Conservation (phyloP, 2,888 invertebrate genomes). For the Drosophila pseudotakahashii region DNA sequence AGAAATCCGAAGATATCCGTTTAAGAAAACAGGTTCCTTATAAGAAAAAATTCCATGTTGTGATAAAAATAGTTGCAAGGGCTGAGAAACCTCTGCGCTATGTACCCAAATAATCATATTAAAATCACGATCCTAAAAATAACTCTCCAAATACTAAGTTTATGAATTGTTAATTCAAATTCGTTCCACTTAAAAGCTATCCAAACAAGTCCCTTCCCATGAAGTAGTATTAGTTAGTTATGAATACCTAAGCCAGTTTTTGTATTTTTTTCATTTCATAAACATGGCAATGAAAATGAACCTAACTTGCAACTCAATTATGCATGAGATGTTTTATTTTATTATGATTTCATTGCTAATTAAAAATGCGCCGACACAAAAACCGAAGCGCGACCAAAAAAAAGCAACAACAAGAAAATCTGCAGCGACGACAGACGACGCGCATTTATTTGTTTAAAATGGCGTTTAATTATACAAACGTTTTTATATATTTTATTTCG, state of each 20-base stretch:
- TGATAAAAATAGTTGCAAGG: too few relatives aligned
- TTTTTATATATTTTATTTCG: conserved; percentile 44
- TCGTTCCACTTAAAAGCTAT: conserved; percentile 13
- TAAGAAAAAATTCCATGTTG: too few relatives aligned
- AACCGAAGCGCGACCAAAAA: conserved; percentile 26
- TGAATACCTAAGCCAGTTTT: conserved; percentile 25
- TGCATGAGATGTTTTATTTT: conserved; percentile 57
- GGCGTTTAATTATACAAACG: conserved; percentile 70
- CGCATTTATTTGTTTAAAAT: conserved; percentile 72
- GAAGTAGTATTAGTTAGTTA: conserved; percentile 10
- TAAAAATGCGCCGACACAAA: conserved; percentile 69
- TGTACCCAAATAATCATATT: conserved; percentile 2
- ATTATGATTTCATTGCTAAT: conserved; percentile 72
- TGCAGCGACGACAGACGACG: conserved; percentile 36
- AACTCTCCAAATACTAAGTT: neutral
- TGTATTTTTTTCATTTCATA: conserved; percentile 12
- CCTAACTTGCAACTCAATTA: conserved; percentile 64
- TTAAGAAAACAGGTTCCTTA: too few relatives aligned
- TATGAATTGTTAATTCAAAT: conserved; percentile 20
- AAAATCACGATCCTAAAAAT: conserved; percentile 1
- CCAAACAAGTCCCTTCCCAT: conserved; percentile 1
- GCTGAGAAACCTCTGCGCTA: neutral
- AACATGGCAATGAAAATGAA: conserved; percentile 49
- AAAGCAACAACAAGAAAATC: conserved; percentile 24
- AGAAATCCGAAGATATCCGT: too few relatives aligned